phyloP scores from a whole-genome alignment of 2,113 vertebrate species.

The Vombatus ursinus region DNA sequence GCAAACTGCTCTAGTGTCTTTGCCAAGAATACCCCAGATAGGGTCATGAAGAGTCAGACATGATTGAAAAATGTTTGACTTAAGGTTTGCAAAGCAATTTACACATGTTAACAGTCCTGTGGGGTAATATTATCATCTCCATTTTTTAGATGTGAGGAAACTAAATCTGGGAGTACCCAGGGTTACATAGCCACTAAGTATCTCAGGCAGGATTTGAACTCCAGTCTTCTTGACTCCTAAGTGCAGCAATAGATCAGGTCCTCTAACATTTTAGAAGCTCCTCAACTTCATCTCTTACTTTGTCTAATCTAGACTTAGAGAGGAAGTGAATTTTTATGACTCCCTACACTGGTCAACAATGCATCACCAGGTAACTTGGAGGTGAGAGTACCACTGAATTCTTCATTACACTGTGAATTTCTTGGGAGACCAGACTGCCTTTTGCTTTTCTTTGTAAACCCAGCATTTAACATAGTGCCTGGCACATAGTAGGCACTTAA shows the following conservation, averaged over 20 bases:
- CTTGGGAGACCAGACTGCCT: neutral
- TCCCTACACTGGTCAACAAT: neutral
- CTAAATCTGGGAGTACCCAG: neutral
- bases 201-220: neutral
- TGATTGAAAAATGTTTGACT: too few relatives aligned
- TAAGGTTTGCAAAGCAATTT: neutral
- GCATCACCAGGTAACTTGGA: neutral
- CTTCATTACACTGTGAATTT: neutral
- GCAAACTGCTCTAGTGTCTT: too few relatives aligned
- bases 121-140: neutral
- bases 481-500: neutral
- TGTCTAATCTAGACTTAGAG: neutral
- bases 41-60: too few relatives aligned
- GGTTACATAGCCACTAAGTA: neutral
- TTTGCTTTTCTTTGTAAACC: neutral
- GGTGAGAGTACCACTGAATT: neutral
- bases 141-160: neutral
- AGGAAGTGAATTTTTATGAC: neutral
- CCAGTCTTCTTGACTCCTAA: neutral
- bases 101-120: neutral
- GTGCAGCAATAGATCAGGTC: neutral
- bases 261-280: neutral
- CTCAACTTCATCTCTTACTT: neutral
- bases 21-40: too few relatives aligned
- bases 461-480: neutral